Percentiles rank a stretch among this genome's conserved stretches.
These are phyloP conservation scores for Pissodes strobi DNA, from an alignment of 1,140 invertebrate genomes.

Conservation along the genomic window DNA sequence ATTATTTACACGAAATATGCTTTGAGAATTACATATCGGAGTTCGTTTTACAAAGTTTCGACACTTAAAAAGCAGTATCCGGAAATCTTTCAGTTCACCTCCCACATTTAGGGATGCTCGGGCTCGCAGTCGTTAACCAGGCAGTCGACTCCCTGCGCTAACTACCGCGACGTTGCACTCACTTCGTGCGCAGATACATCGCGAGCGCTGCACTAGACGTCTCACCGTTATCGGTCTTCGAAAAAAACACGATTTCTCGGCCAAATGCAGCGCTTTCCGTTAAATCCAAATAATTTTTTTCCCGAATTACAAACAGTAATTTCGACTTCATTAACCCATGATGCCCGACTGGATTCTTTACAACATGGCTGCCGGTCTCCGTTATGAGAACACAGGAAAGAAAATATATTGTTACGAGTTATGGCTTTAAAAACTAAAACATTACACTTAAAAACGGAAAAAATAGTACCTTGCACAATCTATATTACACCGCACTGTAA, in stretches of 20 bases:
- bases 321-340: conserved; percentile 54
- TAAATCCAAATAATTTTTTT: conserved; percentile 32
- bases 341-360: conserved; percentile 52
- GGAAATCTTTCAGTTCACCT: conserved; percentile 43
- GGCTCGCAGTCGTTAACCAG: conserved; percentile 41
- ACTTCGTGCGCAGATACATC: conserved; percentile 52
- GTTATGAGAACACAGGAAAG: conserved; percentile 48
- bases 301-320: conserved; percentile 37
- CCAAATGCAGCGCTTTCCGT: conserved; percentile 34
- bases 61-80: background rate
- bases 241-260: conserved; percentile 26
- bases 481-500: background rate
- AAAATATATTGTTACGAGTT: conserved; percentile 39
- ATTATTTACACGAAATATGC: background rate
- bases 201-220: conserved; percentile 43
- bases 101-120: conserved; percentile 52
- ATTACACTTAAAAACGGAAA: background rate
- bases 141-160: conserved; percentile 55
- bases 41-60: background rate
- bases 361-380: conserved; percentile 56
- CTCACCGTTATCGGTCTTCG: conserved; percentile 35
- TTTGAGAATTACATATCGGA: conserved; percentile 10
- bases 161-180: conserved; percentile 48
- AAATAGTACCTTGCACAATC: background rate
- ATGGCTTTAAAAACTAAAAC: background rate